A percentile compares a stretch with the other conserved stretches of the same genome.
Conservation (phyloP, 2,113 vertebrate species). For the Sprattus sprattus region DNA sequence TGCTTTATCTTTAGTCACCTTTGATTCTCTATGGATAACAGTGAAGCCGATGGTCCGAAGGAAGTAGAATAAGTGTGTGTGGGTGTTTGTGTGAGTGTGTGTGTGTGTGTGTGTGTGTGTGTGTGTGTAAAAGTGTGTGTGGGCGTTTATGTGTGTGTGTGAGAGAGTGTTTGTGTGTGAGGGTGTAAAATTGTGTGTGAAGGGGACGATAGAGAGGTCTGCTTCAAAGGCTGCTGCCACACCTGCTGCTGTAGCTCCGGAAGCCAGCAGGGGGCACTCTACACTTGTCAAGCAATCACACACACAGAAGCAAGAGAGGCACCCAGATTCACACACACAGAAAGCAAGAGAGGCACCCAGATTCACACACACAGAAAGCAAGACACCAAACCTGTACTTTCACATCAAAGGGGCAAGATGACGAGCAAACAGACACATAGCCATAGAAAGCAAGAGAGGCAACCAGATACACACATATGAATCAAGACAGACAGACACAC, state of each 20-base stretch:
- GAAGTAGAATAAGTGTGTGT: not conserved
- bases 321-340: no score
- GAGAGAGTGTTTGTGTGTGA: no score
- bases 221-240: not conserved
- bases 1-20: not conserved
- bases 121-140: no score
- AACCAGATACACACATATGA: not conserved
- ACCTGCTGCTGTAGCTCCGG: not conserved
- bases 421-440: not conserved
- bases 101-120: no score
- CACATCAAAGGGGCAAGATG: not conserved
- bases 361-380: not conserved
- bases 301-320: no score
- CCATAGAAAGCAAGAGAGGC: slow-evolving; percentile 56
- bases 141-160: not conserved
- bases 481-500: not conserved
- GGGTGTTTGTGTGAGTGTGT: no score
- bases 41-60: not conserved
- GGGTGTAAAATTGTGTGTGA: not conserved
- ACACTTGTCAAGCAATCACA: not conserved
- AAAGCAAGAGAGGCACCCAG: no score
- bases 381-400: not conserved
- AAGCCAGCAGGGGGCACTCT: not conserved
- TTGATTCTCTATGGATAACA: not conserved
- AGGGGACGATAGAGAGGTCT: not conserved